Evolutionary conservation across 2,888 invertebrate species (phyloP), one percentile per base, ranked within the genome.

Genomic region (Chromoteleia sp.): DNA sequence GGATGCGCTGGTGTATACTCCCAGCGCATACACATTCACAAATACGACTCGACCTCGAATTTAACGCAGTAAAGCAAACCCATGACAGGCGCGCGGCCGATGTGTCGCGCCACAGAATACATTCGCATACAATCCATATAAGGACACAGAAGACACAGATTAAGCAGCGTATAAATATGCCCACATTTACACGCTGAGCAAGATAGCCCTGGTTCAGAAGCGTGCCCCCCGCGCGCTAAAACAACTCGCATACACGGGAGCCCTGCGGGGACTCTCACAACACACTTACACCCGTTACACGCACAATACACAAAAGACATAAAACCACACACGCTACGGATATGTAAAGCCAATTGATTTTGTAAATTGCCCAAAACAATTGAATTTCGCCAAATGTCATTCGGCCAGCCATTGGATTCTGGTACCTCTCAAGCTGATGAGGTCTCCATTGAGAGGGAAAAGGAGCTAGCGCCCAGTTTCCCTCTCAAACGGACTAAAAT

Each of bases 1-100:
- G 91, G 91, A 92, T 92, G 91, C 91, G 90, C 91, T 92, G 91
- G 91, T 92, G 91, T 87, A 92, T 91, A 92, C 91, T 92, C 91
- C 91, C 91, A 92, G 91, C 89, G 91, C 91, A 92, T 91, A 92
- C 90, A 92, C 91, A 91, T 86, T 92, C 88, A 91, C 91, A 92
- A 92, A 91, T 91, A 92, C 90, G 91, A 92, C 91, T 92, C 91
- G 91, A 91, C 87, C 89, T 90, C 87, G 90, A 90, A 89, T 88
- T 84, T 88, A 89, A 90, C 87, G 89, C 86, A 89, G 88, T 83
- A 80, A 88, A 86, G 85, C 88, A 85, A 84, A 81, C 71, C 71
- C 73, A 84, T 71, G 81, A 84, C 81, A 80, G 73, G 82, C 15
- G 71, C 81, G 67, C 74, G 58, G 70, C 74, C 70, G 50, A 54